Evolutionary conservation across 2,797 vertebrate genomes (phyloP).

Genomic region (Protosalanx chinensis): DNA sequence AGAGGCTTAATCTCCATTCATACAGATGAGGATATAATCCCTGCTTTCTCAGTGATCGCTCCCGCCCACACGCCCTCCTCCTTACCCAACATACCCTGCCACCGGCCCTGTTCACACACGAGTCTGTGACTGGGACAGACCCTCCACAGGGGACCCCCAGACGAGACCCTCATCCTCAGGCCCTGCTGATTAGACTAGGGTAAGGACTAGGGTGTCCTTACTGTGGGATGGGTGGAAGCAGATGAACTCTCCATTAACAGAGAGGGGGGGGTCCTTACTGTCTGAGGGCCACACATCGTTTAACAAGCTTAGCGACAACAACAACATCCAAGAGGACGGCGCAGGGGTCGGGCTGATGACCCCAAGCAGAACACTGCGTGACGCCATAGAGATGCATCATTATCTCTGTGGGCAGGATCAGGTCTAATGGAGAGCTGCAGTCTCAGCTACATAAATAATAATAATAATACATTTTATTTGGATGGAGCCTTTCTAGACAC

Average conservation of each 20-base stretch:
- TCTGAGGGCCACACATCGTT: neutral
- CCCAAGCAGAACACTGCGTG: neutral
- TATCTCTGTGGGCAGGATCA: neutral
- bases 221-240: slow-evolving; percentile 29
- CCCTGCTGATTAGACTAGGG: neutral
- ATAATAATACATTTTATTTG: too few relatives aligned
- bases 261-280: neutral
- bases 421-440: neutral
- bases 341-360: neutral
- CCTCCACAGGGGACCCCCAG: neutral
- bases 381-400: neutral
- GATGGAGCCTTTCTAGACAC: too few relatives aligned
- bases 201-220: too few relatives aligned
- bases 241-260: slow-evolving; percentile 35
- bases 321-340: neutral
- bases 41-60: slow-evolving; percentile 62
- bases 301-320: neutral
- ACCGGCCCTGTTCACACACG: neutral
- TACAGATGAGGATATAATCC: slow-evolving; percentile 64
- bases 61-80: slow-evolving; percentile 20
- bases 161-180: neutral
- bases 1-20: slow-evolving; percentile 62
- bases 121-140: neutral
- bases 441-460: too few relatives aligned
- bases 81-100: neutral